Conservation (phyloP, 2,113 vertebrate genomes). For the Tachycineta bicolor region DNA sequence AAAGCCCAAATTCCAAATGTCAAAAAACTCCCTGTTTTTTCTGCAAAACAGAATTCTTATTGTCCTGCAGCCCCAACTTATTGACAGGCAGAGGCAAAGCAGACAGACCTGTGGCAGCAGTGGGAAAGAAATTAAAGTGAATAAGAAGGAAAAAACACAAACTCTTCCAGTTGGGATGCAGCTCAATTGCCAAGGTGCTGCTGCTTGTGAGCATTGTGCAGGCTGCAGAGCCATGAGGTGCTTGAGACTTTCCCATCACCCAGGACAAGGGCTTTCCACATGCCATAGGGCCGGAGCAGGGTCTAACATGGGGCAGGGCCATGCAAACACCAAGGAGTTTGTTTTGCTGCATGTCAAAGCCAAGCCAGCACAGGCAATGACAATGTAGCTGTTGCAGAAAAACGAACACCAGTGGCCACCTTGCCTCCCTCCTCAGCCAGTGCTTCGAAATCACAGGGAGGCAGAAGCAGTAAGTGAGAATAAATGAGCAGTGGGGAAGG, state of each 20-base stretch:
- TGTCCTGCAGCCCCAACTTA: background rate
- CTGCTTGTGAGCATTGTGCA: background rate
- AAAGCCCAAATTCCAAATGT: conserved; percentile 16
- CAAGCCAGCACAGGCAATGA: background rate
- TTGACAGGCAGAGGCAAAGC: conserved; percentile 54
- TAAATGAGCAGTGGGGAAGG: background rate
- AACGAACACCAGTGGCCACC: background rate
- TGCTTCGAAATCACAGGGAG: background rate
- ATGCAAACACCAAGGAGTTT: background rate
- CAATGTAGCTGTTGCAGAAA: background rate
- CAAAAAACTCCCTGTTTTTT: background rate
- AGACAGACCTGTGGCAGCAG: conserved; percentile 30
- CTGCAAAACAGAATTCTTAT: background rate
- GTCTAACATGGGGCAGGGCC: accelerated
- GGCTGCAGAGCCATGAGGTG: accelerated
- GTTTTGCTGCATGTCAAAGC: background rate
- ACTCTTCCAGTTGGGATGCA: background rate
- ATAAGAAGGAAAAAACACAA: background rate
- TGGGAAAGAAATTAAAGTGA: background rate
- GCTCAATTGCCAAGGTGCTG: background rate
- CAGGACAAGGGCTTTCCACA: background rate
- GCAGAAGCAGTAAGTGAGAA: background rate
- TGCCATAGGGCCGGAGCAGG: accelerated
- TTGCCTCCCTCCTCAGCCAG: background rate
- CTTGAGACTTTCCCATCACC: background rate